These are phyloP conservation scores for Enteromius argenteus DNA, from an alignment of 2,797 vertebrate species.

Conservation along the genomic window DNA sequence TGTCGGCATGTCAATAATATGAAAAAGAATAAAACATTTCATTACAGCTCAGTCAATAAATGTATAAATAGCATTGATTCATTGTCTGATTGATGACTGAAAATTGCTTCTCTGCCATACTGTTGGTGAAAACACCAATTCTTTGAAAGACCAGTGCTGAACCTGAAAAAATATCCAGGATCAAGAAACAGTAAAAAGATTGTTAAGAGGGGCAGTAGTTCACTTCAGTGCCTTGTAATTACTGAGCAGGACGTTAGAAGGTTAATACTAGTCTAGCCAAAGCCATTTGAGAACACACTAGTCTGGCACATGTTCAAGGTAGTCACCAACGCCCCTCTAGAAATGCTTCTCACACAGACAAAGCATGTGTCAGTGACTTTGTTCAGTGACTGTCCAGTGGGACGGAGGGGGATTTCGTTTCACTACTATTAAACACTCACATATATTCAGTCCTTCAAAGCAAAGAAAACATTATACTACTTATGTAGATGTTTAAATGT, in stretches of 20 bases:
- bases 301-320: slow-evolving; percentile 59
- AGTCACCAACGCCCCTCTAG: slow-evolving; percentile 35
- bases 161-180: slow-evolving; percentile 1
- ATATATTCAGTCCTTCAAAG: background rate
- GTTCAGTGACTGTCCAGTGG: slow-evolving; percentile 44
- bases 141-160: background rate
- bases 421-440: slow-evolving; percentile 43
- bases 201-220: slow-evolving; percentile 24
- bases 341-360: slow-evolving; percentile 54
- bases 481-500: background rate
- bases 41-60: slow-evolving; percentile 21
- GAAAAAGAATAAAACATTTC: slow-evolving; percentile 32
- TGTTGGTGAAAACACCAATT: slow-evolving; percentile 14
- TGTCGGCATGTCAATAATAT: background rate
- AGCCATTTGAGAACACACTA: slow-evolving; percentile 59
- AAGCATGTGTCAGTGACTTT: slow-evolving; percentile 52
- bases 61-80: slow-evolving; percentile 25
- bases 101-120: slow-evolving; percentile 22
- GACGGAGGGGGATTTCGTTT: slow-evolving; percentile 58
- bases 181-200: slow-evolving; percentile 49
- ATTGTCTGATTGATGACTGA: slow-evolving; percentile 22
- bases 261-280: slow-evolving; percentile 63
- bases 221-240: slow-evolving; percentile 59
- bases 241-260: slow-evolving; percentile 62
- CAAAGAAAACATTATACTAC: background rate